Conservation (phyloP, 2,797 vertebrate genomes). For the Falco peregrinus region DNA sequence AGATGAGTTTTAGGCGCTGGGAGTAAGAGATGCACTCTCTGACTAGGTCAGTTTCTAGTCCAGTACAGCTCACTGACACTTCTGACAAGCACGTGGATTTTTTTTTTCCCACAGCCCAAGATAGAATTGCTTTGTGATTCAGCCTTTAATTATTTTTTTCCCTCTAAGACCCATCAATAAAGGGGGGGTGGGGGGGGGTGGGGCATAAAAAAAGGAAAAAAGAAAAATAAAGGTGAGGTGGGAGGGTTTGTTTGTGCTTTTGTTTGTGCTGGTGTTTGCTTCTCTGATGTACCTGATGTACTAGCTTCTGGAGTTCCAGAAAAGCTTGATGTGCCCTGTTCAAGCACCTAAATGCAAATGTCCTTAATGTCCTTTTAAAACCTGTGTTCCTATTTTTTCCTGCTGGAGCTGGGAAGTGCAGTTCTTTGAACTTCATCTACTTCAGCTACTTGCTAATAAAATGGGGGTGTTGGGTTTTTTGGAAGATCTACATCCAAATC, state of each 20-base stretch:
- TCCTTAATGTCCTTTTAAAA: not conserved
- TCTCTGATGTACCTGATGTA: not conserved
- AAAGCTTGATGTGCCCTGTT: not conserved
- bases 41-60: not conserved
- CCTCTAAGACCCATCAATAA: not conserved
- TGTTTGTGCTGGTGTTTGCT: not conserved
- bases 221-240: not conserved
- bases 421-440: not conserved
- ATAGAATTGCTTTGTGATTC: not conserved
- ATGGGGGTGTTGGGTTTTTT: fast-evolving
- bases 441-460: not conserved
- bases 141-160: not conserved
- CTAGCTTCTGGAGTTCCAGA: not conserved
- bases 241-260: not conserved
- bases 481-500: not conserved
- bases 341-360: not conserved
- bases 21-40: not conserved
- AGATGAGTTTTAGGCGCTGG: not conserved
- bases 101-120: not conserved
- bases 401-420: not conserved
- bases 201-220: too few relatives aligned
- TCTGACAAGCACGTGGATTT: not conserved
- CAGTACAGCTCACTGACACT: not conserved
- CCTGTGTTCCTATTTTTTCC: not conserved
- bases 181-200: too few relatives aligned